These are phyloP conservation scores for Meteorus sp. DNA, from an alignment of 1,140 invertebrate species.

Conservation along the genomic window DNA sequence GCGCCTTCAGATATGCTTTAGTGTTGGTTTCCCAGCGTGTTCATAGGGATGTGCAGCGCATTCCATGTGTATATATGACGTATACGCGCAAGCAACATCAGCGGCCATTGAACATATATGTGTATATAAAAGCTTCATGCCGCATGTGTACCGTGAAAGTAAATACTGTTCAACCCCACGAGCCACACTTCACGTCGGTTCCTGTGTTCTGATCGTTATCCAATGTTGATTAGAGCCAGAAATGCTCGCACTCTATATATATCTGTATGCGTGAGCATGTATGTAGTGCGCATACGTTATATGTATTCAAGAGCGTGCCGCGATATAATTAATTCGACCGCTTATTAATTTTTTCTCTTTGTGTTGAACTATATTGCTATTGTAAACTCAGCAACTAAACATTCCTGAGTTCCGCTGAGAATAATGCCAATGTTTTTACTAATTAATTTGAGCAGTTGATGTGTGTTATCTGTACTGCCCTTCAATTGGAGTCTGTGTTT, in stretches of 20 bases:
- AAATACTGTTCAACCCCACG: background rate
- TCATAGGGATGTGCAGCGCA: background rate
- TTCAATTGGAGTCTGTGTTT: too few relatives aligned
- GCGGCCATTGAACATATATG: too few relatives aligned
- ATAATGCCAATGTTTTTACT: too few relatives aligned
- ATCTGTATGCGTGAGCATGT: background rate
- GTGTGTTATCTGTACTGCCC: too few relatives aligned
- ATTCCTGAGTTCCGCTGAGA: too few relatives aligned
- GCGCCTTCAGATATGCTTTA: constrained; percentile 23
- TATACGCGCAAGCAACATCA: background rate
- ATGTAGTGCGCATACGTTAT: too few relatives aligned
- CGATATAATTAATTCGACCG: constrained; percentile 19
- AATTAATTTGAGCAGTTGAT: too few relatives aligned
- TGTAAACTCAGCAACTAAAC: background rate
- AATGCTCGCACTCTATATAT: background rate
- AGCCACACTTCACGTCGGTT: background rate
- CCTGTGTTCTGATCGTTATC: constrained; percentile 15
- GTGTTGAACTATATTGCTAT: background rate
- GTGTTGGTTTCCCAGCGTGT: constrained; percentile 6
- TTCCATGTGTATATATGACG: background rate
- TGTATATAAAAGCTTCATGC: too few relatives aligned
- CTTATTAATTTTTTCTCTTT: constrained; percentile 18
- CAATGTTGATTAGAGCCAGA: constrained; percentile 11
- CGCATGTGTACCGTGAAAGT: constrained; percentile 8
- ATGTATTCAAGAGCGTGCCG: constrained; percentile 5